Evolutionary conservation across 2,113 vertebrate species (phyloP).

Genomic region (Acrocephalus kingi): DNA sequence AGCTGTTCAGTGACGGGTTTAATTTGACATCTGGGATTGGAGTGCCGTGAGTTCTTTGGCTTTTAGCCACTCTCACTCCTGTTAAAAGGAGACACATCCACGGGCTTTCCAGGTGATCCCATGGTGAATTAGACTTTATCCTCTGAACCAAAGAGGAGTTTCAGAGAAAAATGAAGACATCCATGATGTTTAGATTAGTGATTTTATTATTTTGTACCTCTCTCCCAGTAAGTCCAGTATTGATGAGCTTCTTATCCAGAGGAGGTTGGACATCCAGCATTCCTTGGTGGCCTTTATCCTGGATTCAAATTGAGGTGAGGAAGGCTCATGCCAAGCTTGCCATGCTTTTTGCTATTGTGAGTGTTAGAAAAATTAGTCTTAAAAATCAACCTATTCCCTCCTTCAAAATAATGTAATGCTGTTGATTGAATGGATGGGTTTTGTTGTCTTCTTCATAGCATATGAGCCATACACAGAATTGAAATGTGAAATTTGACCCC

Average conservation of each 20-base stretch:
- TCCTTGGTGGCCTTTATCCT: neutral
- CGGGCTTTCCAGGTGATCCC: neutral
- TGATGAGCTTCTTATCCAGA: neutral
- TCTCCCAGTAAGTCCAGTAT: neutral
- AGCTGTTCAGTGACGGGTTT: neutral
- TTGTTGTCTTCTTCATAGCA: rapidly evolving
- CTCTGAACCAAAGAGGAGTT: neutral
- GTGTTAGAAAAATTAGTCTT: neutral
- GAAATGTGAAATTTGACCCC: neutral
- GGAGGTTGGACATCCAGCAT: neutral
- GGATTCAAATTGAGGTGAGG: neutral
- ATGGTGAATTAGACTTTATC: neutral
- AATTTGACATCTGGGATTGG: neutral
- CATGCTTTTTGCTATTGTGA: neutral
- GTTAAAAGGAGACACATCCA: neutral
- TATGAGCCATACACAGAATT: rapidly evolving
- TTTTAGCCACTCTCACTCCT: neutral
- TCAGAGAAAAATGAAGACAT: neutral
- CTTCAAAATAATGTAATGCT: neutral
- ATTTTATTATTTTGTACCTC: neutral
- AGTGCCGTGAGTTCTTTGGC: neutral
- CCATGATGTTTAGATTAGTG: neutral
- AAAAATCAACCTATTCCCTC: neutral
- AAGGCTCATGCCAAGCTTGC: neutral
- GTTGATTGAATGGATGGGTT: neutral